Evolutionary conservation across 1,140 invertebrate species (phyloP), one percentile per base, ranked within the genome.

Genomic region (Orussus abietinus): DNA sequence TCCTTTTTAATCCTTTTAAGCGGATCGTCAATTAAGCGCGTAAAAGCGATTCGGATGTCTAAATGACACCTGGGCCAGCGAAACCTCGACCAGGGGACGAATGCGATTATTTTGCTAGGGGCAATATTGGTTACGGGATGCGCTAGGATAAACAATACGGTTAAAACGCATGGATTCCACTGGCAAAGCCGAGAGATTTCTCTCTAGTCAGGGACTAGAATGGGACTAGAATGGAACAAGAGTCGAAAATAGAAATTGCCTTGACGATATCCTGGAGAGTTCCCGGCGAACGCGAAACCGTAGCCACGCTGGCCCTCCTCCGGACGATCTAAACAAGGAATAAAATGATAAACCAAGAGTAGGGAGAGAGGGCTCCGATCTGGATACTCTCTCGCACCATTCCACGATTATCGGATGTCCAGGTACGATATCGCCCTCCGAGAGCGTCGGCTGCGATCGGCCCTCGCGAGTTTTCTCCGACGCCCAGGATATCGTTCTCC

Each of bases 231-330:
- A 11, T 26, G 32, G 22, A 18, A 18, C 11, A 4, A 41, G 22
- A 43, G 32, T 32, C 28, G 34, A 47, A 41, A 52, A 42, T 43
- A 52, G 47, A 54, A 33, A 57, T 66, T 70, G 63, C 69, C 61
- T 73, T 73, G 52, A 51, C 40, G 20, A 54, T 48, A 20, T 73
- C 70, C 42, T 62, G 69, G 10, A 51, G 45, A 26, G 25, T 55
- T 45, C 49, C 61, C 21, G 67, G 33, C 4, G 69, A 68, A 50
- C 67, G 55, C 12, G 69, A 69, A 55, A 73, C 71, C 48, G 70
- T 69, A 7, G 70, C 70, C 17, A 74, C 64, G 36, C 70, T 74
- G 42, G 70, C 70, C 55, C 71, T 64, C 51, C 71, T 66, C 45
- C 64, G 71, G 59, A 68, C 58, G 33, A 66, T 66, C 71, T 74